These are phyloP conservation scores for Cenopis cana DNA, from an alignment of 2,888 invertebrate species.

Conservation along the genomic window DNA sequence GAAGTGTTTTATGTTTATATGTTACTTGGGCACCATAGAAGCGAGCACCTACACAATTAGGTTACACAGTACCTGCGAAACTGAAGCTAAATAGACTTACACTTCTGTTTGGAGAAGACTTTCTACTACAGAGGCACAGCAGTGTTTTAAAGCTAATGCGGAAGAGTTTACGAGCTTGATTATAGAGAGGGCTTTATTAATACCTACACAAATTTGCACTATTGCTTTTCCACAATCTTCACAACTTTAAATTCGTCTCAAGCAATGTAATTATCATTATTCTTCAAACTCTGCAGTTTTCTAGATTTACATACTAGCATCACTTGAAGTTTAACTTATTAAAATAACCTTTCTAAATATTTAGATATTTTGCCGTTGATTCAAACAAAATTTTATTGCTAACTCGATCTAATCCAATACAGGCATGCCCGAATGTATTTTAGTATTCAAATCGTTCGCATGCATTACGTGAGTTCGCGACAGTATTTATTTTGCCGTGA, in stretches of 20 bases:
- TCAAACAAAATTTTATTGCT: slow-evolving; percentile 28
- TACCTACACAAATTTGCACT: slow-evolving; percentile 84
- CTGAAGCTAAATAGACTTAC: background rate
- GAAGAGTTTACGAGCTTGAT: slow-evolving; percentile 42
- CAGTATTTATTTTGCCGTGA: slow-evolving; percentile 53
- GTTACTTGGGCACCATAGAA: slow-evolving; percentile 72
- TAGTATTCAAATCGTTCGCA: slow-evolving; percentile 66
- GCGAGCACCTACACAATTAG: slow-evolving; percentile 52
- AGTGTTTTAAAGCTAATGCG: slow-evolving; percentile 23
- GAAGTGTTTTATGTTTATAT: slow-evolving; percentile 68
- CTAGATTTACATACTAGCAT: background rate
- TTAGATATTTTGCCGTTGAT: background rate
- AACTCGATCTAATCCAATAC: slow-evolving; percentile 64
- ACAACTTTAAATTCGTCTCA: slow-evolving; percentile 15
- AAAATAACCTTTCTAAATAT: background rate
- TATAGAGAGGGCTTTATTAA: slow-evolving; percentile 71
- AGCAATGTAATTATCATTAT: background rate
- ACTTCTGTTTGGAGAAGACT: background rate
- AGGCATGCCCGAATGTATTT: slow-evolving; percentile 55
- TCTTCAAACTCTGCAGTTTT: background rate
- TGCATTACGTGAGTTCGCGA: slow-evolving; percentile 60
- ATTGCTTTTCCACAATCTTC: slow-evolving; percentile 50
- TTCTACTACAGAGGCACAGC: slow-evolving; percentile 1
- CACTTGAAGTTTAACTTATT: background rate
- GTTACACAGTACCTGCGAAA: slow-evolving; percentile 18